These are phyloP conservation scores for Nematolebias whitei DNA, from an alignment of 2,113 vertebrate genomes.

Conservation along the genomic window DNA sequence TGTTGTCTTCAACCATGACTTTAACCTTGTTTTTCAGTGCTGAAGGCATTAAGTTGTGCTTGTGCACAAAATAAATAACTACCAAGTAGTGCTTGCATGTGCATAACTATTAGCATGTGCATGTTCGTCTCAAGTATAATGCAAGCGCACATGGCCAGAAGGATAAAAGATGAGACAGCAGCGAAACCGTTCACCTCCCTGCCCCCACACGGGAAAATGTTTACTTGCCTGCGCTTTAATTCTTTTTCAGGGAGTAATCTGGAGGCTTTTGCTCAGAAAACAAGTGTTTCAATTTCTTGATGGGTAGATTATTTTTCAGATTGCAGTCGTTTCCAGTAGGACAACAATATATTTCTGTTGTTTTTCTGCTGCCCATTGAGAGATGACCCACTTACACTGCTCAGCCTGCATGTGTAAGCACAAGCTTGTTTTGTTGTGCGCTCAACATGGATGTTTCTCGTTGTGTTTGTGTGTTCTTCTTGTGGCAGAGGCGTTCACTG, in stretches of 20 bases:
- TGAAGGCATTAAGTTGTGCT: conserved; percentile 32
- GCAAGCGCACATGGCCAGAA: conserved; percentile 54
- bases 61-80: too few species aligned
- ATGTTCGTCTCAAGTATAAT: conserved; percentile 48
- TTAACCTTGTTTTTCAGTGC: conserved; percentile 41
- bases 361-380: conserved; percentile 57
- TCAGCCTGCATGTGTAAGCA: conserved; percentile 31
- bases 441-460: conserved; percentile 9
- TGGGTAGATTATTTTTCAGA: conserved; percentile 47
- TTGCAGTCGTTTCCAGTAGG: conserved; percentile 35
- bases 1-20: not conserved
- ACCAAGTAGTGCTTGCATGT: not conserved
- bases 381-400: conserved; percentile 66
- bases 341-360: conserved; percentile 47
- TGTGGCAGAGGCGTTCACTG: conserved; percentile 1
- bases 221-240: conserved; percentile 33
- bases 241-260: conserved; percentile 15
- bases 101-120: conserved; percentile 40
- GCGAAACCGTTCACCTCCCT: conserved; percentile 54
- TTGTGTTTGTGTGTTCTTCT: conserved; percentile 17
- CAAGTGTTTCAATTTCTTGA: conserved; percentile 13
- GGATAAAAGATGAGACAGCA: conserved; percentile 64
- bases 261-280: conserved; percentile 29
- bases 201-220: conserved; percentile 27
- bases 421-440: conserved; percentile 9